phyloP scores from a whole-genome alignment of 2,888 invertebrate species.

The Xylota sylvarum region DNA sequence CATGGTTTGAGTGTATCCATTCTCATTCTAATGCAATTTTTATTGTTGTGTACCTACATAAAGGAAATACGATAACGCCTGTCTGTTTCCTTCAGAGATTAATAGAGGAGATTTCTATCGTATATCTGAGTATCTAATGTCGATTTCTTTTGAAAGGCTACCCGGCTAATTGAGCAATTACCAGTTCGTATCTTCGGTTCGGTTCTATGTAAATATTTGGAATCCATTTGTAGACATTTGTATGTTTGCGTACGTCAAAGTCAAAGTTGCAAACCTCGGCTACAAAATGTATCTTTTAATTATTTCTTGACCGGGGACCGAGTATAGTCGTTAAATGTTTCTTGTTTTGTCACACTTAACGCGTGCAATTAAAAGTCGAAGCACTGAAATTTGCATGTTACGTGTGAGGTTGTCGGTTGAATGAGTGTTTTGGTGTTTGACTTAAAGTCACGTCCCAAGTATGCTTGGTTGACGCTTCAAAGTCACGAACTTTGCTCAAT shows the following conservation, averaged over 20 bases:
- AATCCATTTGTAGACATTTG: slow-evolving; percentile 18
- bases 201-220: slow-evolving; percentile 41
- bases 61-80: slow-evolving; percentile 18
- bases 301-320: background rate
- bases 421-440: slow-evolving; percentile 37
- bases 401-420: slow-evolving; percentile 46
- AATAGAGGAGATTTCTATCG: slow-evolving; percentile 14
- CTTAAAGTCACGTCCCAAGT: slow-evolving; percentile 52
- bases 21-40: slow-evolving; percentile 10
- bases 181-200: background rate
- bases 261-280: slow-evolving; percentile 12
- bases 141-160: slow-evolving; percentile 24
- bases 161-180: slow-evolving; percentile 54
- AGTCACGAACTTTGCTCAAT: slow-evolving; percentile 64
- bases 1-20: slow-evolving; percentile 1
- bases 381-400: slow-evolving; percentile 39
- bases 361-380: slow-evolving; percentile 24
- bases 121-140: slow-evolving; percentile 25
- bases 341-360: background rate
- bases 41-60: slow-evolving; percentile 31
- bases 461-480: slow-evolving; percentile 59
- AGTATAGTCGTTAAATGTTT: slow-evolving; percentile 1
- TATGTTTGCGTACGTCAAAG: background rate
- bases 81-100: slow-evolving; percentile 1
- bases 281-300: slow-evolving; percentile 7